Base-by-base conservation (phyloP, 2,113 vertebrate species). In the Sinosuthora webbiana region DNA sequence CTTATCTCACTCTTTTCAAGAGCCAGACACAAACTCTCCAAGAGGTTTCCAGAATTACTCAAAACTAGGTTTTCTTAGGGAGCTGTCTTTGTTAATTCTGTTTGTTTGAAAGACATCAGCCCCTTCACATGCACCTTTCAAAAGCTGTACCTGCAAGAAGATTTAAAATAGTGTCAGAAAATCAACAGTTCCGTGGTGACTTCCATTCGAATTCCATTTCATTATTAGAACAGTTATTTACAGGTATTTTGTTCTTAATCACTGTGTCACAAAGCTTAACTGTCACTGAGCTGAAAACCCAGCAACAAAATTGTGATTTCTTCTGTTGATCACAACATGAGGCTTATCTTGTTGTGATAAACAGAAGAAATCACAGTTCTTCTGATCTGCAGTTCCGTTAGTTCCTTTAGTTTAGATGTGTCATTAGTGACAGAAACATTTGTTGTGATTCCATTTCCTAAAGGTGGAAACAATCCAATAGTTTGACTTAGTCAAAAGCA, bases 1-100 rank as follows among this genome's bases (percentile, higher is more conserved):
- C 97, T 98, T 98, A 98, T 98, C 97, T 98, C 97, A 91, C 83
- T 83, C 90, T 96, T 98, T 97, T 97, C 53, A 75, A 73, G 65
- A 85, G 15, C 35, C 78, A 71, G 67, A 94, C 67, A 56, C 57
- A 83, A 88, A 75, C 89, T 78, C n/a, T 59, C n/a, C 30, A 33
- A 87, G 53, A 57, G 17, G 57, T 76, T 81, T 37, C 42, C 68
- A 62, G 71, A 94, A 57, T 71, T 37, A 19, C 57, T 69, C 57
- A 37, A 64, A 94, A 62, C 31, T 68, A 10, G 30, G 55, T 33
- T 91, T 92, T 77, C 63, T 73, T 35, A 41, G 68, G 64, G 56
- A 83, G 56, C 47, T 93, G 39, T 5, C 39, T 64, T 64, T 68
- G 39, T 47, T 35, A 19, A 64, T 89, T 85, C 55, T 67, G 17